Evolutionary conservation across 2,888 invertebrate species (phyloP), one percentile per base, ranked within the genome.

Genomic region (Escarpia spicata): DNA sequence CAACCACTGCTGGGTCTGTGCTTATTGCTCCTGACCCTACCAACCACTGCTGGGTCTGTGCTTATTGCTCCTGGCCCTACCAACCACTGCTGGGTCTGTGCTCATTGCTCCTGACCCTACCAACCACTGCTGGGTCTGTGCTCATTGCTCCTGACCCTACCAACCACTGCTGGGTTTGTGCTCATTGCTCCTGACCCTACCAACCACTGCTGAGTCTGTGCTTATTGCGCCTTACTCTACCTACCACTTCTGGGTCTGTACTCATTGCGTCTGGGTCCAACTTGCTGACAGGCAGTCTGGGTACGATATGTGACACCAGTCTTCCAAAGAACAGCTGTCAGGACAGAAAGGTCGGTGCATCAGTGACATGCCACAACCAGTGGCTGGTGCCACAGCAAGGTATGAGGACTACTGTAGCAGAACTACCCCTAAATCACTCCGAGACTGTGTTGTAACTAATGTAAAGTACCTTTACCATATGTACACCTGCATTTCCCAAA

Each of bases 301-400:
- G 96, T 2, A 94, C 92, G 2, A 96, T 52, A 44, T 94, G 93
- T 6, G 96, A 95, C 12, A 96, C 90, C 90, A 96, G 90, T 92
- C 94, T 95, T 0, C 96, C 96, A 58, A 96, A n/a, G 92, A 94
- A 94, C 43, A 95, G 92, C 96, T 96, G 94, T 92, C 95, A 94
- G 93, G 8, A 91, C n/a, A 43, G 43, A 91, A 19, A 92, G 90
- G 92, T 91, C 90, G 91, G 58, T 43, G 89, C 92, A 90, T 44
- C 90, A 90, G 3, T 90, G 26, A 45, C 37, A 43, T 19, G 31
- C n/a, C 6, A 26, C 60, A 15, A 60, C 60, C 52, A 52, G 12
- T 52, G 52, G 12, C 3, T 12, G 12, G 52, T 52, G 52, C 52
- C 2, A 52, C 52, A 52, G 3, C 52, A 52, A 52, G 52, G 52